These are phyloP conservation scores for Pheosia tremula DNA, from an alignment of 2,888 invertebrate species.

Conservation along the genomic window DNA sequence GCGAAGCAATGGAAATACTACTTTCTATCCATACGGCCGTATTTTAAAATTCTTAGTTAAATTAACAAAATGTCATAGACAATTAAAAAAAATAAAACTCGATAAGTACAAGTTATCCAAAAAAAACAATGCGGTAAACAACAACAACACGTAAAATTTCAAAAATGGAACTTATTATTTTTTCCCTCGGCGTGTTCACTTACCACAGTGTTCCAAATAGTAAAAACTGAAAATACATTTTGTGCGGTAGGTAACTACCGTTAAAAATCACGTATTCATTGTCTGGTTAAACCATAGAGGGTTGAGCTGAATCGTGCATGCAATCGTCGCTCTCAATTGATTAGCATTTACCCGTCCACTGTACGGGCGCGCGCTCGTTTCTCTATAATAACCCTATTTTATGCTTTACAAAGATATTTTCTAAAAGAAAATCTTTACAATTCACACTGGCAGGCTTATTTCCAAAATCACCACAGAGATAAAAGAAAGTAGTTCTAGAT, in stretches of 20 bases:
- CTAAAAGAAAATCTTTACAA: not conserved
- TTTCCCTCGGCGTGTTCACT: not conserved
- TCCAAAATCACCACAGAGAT: too few species aligned
- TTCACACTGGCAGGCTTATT: too few species aligned
- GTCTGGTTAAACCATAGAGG: not conserved
- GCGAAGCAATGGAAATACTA: too few species aligned
- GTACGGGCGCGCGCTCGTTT: not conserved
- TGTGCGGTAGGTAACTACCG: not conserved
- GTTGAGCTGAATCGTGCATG: constrained; percentile 1
- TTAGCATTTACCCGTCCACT: not conserved
- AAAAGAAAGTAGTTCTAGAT: too few species aligned
- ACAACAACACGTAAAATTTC: too few species aligned
- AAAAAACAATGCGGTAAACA: too few species aligned
- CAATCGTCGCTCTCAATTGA: constrained; percentile 7
- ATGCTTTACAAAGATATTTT: not conserved
- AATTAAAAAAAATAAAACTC: too few species aligned
- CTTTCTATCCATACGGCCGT: too few species aligned
- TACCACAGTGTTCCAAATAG: not conserved
- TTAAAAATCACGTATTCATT: constrained; percentile 5
- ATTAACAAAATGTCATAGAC: too few species aligned
- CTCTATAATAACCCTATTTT: not conserved
- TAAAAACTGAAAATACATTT: constrained; percentile 3
- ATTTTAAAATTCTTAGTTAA: too few species aligned
- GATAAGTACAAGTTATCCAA: too few species aligned
- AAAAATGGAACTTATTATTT: not conserved